Evolutionary conservation across 2,113 vertebrate genomes (phyloP).

Genomic region (Pavo muticus): DNA sequence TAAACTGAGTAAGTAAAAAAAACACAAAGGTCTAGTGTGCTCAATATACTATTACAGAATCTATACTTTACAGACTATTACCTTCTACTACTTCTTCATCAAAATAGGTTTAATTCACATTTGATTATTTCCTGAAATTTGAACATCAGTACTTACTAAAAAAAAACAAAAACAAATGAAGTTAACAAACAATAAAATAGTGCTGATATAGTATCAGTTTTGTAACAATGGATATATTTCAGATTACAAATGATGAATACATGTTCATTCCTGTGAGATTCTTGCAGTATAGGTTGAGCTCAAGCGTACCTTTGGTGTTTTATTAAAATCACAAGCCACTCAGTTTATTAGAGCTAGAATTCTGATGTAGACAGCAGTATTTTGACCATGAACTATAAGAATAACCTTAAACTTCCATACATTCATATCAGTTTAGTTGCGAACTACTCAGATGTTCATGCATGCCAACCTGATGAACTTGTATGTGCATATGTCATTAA

Average conservation of each 20-base stretch:
- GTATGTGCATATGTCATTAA: neutral
- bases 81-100: neutral
- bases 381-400: neutral
- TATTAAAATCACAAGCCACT: neutral
- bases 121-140: neutral
- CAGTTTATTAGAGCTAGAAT: neutral
- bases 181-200: neutral
- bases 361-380: neutral
- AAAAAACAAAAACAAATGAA: neutral
- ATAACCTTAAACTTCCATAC: neutral
- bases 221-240: neutral
- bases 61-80: neutral
- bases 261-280: neutral
- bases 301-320: neutral
- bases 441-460: constrained; percentile 4
- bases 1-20: neutral
- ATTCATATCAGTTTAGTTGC: neutral
- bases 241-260: neutral
- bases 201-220: too few species aligned
- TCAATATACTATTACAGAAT: neutral
- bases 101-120: neutral
- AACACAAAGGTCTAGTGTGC: neutral
- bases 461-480: constrained; percentile 22
- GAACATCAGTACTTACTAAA: neutral
- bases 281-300: neutral